Evolutionary conservation across 2,888 invertebrate genomes (phyloP).

Genomic region (Pseudococcus longispinus): DNA sequence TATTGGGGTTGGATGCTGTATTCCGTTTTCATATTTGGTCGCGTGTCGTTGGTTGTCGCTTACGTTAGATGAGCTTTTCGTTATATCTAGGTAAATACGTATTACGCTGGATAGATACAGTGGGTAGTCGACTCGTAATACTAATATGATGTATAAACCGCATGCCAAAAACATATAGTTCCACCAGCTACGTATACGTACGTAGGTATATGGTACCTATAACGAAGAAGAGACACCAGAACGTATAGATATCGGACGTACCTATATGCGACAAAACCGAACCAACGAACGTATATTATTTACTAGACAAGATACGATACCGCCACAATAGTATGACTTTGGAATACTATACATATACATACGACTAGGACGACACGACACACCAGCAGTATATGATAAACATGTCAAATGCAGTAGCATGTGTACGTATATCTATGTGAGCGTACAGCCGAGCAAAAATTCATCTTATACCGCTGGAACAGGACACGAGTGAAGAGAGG

Average conservation of each 20-base stretch:
- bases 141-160: neutral
- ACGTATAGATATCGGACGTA: neutral
- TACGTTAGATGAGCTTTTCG: neutral
- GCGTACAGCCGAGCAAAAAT: neutral
- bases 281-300: neutral
- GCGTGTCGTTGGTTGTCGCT: constrained; percentile 4
- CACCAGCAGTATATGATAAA: constrained; percentile 11
- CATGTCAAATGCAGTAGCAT: constrained; percentile 15
- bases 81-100: neutral
- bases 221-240: neutral
- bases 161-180: constrained; percentile 15
- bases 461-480: neutral
- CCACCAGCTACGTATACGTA: neutral
- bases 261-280: neutral
- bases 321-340: neutral
- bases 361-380: neutral
- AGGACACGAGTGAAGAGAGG: neutral
- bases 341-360: neutral
- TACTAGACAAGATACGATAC: constrained; percentile 2
- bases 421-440: neutral
- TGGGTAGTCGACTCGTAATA: neutral
- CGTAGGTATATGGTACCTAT: neutral
- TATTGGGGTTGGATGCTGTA: neutral
- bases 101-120: too few relatives aligned
- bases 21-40: neutral